These are phyloP conservation scores for Petrolisthes manimaculis DNA, from an alignment of 2,888 invertebrate genomes.

Conservation along the genomic window DNA sequence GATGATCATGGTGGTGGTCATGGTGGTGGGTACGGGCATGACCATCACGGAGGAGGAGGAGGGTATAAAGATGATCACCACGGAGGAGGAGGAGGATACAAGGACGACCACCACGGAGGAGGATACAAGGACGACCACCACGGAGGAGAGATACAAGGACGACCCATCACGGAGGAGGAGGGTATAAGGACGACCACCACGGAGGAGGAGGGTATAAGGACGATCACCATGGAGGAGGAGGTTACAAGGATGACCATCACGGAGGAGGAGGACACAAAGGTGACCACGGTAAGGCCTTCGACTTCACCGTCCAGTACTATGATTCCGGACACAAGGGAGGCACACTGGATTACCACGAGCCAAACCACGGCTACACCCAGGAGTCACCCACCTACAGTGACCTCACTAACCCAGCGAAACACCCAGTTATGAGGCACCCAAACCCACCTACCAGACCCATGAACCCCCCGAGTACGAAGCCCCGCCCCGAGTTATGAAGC, in stretches of 20 bases:
- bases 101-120: not conserved
- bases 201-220: constrained; percentile 14
- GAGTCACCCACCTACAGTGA: constrained; percentile 7
- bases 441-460: not conserved
- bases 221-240: constrained; percentile 22
- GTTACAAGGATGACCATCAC: not conserved
- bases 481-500: constrained; percentile 14
- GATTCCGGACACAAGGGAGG: constrained; percentile 3
- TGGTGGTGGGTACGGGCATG: constrained; percentile 13
- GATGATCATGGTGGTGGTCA: constrained; percentile 7
- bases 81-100: constrained; percentile 17
- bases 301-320: constrained; percentile 5
- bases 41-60: not conserved
- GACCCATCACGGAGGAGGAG: constrained; percentile 44
- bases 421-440: constrained; percentile 5
- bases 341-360: not conserved
- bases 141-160: not conserved
- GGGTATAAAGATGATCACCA: constrained; percentile 13
- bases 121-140: constrained; percentile 16
- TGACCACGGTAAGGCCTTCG: not conserved
- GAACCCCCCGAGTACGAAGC: not conserved
- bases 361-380: constrained; percentile 5
- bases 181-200: constrained; percentile 12
- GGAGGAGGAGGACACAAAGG: constrained; percentile 30
- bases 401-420: too few species aligned